phyloP scores from a whole-genome alignment of 2,888 invertebrate genomes.

The Campaea margaritaria region DNA sequence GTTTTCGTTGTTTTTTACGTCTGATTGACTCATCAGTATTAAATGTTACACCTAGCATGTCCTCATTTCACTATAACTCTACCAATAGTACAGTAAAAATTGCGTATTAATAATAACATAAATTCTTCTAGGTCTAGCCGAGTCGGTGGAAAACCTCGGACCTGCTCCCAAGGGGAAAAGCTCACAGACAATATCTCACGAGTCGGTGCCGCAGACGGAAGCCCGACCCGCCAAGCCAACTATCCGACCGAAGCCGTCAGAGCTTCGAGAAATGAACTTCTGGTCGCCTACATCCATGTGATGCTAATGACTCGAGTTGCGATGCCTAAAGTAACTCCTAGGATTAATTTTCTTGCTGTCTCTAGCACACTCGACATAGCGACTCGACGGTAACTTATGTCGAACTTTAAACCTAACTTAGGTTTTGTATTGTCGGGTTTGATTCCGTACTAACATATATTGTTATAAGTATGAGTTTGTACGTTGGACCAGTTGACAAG shows the following conservation, averaged over 20 bases:
- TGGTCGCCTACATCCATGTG: conserved; percentile 95
- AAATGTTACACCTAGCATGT: too few relatives aligned
- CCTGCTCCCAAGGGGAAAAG: conserved; percentile 66
- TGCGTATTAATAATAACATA: neutral
- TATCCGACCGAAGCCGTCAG: conserved; percentile 80
- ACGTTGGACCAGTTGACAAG: conserved; percentile 7
- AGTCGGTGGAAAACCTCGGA: conserved; percentile 78
- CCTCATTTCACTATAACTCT: too few relatives aligned
- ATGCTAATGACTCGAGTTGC: conserved; percentile 40
- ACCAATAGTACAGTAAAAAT: too few relatives aligned
- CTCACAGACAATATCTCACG: conserved; percentile 46
- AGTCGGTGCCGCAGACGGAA: conserved; percentile 55
- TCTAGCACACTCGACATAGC: conserved; percentile 8
- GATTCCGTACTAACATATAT: conserved; percentile 28
- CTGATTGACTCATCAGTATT: too few relatives aligned
- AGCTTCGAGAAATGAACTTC: conserved; percentile 93
- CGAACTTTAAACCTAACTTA: conserved; percentile 11
- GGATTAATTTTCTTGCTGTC: conserved; percentile 21
- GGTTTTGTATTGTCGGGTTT: conserved; percentile 25
- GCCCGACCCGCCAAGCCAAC: conserved; percentile 59
- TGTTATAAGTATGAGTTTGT: conserved; percentile 17
- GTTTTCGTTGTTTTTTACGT: too few relatives aligned
- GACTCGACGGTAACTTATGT: neutral
- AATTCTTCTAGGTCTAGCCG: conserved; percentile 64
- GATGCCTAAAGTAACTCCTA: conserved; percentile 25